phyloP scores from a whole-genome alignment of 2,797 vertebrate species.

The Anguilla marmorata region DNA sequence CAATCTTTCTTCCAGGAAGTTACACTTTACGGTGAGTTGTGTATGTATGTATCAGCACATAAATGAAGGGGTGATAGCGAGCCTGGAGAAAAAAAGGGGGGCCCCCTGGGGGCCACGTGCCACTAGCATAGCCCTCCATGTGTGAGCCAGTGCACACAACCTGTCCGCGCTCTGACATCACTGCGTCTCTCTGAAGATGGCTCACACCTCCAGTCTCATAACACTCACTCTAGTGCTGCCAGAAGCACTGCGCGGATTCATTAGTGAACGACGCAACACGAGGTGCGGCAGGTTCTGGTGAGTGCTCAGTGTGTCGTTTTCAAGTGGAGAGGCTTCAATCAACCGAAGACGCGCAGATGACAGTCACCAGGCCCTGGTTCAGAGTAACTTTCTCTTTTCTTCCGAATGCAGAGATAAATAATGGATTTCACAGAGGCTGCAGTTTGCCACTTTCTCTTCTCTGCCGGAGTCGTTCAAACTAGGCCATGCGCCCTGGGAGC shows the following conservation, averaged over 20 bases:
- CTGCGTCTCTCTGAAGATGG: not conserved
- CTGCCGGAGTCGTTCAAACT: conserved; percentile 44
- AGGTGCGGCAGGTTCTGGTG: not conserved
- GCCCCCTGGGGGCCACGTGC: not conserved
- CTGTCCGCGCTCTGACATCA: not conserved
- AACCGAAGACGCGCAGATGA: not conserved
- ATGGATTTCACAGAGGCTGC: conserved; percentile 7
- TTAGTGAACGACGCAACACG: not conserved
- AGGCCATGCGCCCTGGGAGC: conserved; percentile 58
- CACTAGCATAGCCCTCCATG: not conserved
- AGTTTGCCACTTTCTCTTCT: conserved; percentile 41
- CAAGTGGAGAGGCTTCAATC: not conserved
- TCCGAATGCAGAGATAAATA: conserved; percentile 12
- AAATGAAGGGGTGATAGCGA: not conserved
- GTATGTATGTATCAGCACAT: not conserved
- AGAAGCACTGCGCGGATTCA: not conserved
- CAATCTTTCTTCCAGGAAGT: not conserved
- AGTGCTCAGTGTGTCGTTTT: not conserved
- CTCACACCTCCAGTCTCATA: not conserved
- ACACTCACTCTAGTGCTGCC: not conserved
- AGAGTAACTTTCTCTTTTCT: conserved; percentile 27
- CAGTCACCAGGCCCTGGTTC: not conserved
- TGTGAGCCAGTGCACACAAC: not conserved
- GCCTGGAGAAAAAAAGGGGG: not conserved
- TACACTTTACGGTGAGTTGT: not conserved